Evolutionary conservation across 2,888 invertebrate species (phyloP).

Genomic region (Pseudococcus viburni): DNA sequence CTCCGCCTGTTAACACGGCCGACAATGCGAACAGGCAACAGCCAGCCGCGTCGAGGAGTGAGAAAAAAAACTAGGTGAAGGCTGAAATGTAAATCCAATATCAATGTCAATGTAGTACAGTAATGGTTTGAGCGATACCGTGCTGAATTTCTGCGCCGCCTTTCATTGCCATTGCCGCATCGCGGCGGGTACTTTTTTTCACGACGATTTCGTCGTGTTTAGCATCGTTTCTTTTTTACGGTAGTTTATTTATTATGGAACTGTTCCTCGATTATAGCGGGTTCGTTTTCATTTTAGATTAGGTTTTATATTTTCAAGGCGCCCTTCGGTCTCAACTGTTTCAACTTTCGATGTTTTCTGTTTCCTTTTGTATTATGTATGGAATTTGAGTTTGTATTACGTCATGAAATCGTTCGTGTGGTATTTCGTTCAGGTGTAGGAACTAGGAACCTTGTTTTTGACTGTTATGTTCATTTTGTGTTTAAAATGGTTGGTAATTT

Average conservation of each 20-base stretch:
- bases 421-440: no score
- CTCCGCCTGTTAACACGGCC: background rate
- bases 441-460: no score
- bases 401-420: no score
- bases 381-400: no score
- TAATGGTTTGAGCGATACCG: conserved; percentile 23
- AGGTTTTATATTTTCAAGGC: no score
- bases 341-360: background rate
- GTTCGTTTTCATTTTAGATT: background rate
- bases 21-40: background rate
- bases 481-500: no score
- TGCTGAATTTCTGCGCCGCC: background rate
- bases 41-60: background rate
- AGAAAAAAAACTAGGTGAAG: conserved; percentile 9
- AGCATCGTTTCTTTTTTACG: background rate
- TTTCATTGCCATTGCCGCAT: conserved; percentile 25
- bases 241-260: background rate
- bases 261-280: background rate
- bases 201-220: background rate
- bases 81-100: conserved; percentile 45
- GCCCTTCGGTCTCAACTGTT: no score
- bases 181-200: background rate
- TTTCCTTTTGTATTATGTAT: no score
- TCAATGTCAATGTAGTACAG: conserved; percentile 19
- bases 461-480: no score